phyloP scores from a whole-genome alignment of 1,140 invertebrate genomes.

The Drosophila cardini region DNA sequence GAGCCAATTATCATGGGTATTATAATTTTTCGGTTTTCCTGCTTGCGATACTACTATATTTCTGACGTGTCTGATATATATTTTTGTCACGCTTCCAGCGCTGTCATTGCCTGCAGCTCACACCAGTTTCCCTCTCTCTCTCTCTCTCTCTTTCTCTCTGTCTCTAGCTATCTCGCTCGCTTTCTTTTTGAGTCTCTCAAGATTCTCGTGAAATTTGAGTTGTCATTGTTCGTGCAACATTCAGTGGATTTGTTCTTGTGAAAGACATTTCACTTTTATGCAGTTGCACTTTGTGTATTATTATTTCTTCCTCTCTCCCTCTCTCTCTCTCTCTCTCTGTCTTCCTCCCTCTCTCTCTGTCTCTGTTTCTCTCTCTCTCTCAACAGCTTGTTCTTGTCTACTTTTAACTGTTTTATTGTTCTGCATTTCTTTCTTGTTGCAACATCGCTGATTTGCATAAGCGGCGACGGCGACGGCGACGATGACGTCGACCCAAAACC shows the following conservation, averaged over 20 bases:
- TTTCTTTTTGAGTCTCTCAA: constrained; percentile 5
- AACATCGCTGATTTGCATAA: constrained; percentile 79
- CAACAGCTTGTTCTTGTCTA: constrained; percentile 79
- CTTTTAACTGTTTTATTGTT: constrained; percentile 84
- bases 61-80: constrained; percentile 31
- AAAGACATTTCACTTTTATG: constrained; percentile 82
- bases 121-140: neutral
- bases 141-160: neutral
- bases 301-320: constrained; percentile 51
- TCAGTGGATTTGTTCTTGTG: constrained; percentile 51
- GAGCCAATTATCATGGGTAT: constrained; percentile 24
- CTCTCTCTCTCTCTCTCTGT: constrained; percentile 2
- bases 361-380: too few relatives aligned
- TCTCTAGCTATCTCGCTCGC: neutral
- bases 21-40: constrained; percentile 8
- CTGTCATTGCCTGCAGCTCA: neutral
- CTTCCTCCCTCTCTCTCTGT: neutral
- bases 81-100: constrained; percentile 46
- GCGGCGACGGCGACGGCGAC: constrained; percentile 46
- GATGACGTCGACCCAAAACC: constrained; percentile 64
- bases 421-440: constrained; percentile 62
- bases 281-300: constrained; percentile 83
- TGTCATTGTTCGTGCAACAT: constrained; percentile 72
- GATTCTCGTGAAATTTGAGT: constrained; percentile 64
- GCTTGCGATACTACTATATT: constrained; percentile 2